A percentile compares a stretch with the other conserved stretches of the same genome.
phyloP scores from a whole-genome alignment of 2,888 invertebrate genomes.

The Conistra vaccinii region DNA sequence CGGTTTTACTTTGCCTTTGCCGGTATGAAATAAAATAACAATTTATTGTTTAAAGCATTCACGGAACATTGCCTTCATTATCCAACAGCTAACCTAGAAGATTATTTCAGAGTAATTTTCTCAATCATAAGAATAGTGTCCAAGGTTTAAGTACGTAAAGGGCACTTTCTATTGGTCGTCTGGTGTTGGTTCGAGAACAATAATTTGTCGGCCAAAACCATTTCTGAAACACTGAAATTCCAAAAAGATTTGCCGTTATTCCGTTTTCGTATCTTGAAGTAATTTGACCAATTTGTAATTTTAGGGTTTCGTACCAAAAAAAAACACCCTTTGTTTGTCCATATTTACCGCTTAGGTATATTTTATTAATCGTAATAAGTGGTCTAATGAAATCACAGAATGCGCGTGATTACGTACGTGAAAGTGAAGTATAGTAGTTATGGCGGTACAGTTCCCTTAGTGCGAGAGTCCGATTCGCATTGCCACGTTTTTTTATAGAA shows the following conservation, averaged over 20 bases:
- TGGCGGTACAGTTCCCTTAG: neutral
- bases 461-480: neutral
- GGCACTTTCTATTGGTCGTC: neutral
- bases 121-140: neutral
- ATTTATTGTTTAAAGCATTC: constrained; percentile 23
- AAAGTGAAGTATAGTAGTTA: neutral
- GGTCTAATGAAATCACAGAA: neutral
- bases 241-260: too few relatives aligned
- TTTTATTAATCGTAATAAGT: neutral
- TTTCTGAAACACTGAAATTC: neutral
- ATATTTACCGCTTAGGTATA: neutral
- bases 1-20: constrained; percentile 16
- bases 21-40: constrained; percentile 27
- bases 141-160: neutral
- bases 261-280: neutral
- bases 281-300: neutral
- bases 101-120: neutral
- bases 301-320: neutral
- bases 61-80: constrained; percentile 20
- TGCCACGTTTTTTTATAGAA: neutral
- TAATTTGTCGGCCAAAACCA: neutral
- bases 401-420: neutral
- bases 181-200: neutral
- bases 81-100: too few relatives aligned
- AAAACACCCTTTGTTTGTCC: too few relatives aligned